Base-by-base conservation (phyloP, 2,113 vertebrate genomes). In the Gambusia holbrooki region DNA sequence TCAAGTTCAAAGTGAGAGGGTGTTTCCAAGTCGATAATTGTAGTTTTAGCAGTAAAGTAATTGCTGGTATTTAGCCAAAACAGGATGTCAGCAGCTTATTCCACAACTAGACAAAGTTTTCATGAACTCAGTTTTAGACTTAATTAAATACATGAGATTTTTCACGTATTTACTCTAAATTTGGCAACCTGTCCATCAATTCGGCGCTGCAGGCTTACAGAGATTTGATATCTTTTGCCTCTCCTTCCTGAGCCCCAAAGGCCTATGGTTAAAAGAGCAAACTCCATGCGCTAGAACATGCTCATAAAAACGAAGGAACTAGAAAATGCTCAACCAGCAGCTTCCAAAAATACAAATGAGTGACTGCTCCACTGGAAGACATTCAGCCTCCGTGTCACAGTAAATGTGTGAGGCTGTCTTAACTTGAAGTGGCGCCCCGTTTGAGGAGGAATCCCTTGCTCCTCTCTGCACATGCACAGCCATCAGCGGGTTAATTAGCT, bases 401-500 rank as follows among this genome's bases (percentile, higher is more conserved):
- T 67, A 72, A 58, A 84, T 63, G 40, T 67, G 51, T 27, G 58
- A 11, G 77, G 76, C 85, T 88, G 87, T 90, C 89, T 90, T 54
- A 64, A 92, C 87, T 84, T 87, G 87, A 91, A 90, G 87, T 73
- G 87, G 86, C 84, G 76, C 79, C 32, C 73, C 79, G 73, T 84
- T 69, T 40, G 86, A 80, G 78, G 77, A 88, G 72, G 82, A 76
- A 79, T 85, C 79, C 77, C 82, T 77, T 70, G 45, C 81, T 79
- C 72, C 65, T 79, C 86, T 88, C 84, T 82, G 71, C 84, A 85
- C 86, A 84, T 87, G 88, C 87, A 81, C 87, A 83, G 83, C 89
- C 90, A 93, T 94, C 93, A 93, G 92, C 90, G 83, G 91, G 91
- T 90, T 94, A 93, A 94, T 92, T 93, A 94, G 85, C 90, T 94